Percentiles rank a stretch among this genome's conserved stretches.
These are phyloP conservation scores for Herpetotheres cachinnans DNA, from an alignment of 2,113 vertebrate species.

Conservation along the genomic window DNA sequence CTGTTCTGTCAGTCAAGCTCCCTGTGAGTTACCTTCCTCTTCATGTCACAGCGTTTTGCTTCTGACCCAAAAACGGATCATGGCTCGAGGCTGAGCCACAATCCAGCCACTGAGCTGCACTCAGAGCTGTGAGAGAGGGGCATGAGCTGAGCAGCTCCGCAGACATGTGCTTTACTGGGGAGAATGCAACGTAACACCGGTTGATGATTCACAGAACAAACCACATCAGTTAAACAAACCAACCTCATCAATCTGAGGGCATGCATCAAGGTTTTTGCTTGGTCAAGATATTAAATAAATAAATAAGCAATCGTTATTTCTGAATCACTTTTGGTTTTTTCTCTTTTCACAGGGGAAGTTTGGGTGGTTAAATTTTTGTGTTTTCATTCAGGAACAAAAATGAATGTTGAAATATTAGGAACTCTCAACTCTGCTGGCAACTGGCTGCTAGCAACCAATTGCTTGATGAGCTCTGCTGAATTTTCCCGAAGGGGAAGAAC, in stretches of 20 bases:
- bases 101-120: background rate
- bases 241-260: fast-evolving
- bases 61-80: background rate
- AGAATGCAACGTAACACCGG: background rate
- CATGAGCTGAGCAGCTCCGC: background rate
- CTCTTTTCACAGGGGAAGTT: background rate
- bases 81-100: background rate
- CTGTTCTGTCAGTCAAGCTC: background rate
- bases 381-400: background rate
- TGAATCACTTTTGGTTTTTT: background rate
- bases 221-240: background rate
- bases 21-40: background rate
- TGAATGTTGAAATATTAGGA: background rate
- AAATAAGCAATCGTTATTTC: background rate
- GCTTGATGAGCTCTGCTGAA: background rate
- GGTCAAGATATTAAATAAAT: background rate
- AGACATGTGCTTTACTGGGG: background rate
- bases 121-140: background rate
- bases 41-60: background rate
- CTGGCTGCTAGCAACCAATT: background rate
- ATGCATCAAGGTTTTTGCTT: background rate
- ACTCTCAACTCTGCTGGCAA: background rate
- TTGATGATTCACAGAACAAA: background rate
- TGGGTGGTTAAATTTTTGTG: background rate
- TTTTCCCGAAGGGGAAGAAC: background rate